A percentile compares a stretch with the other conserved stretches of the same genome.
Evolutionary conservation across 2,113 vertebrate genomes (phyloP).

Genomic region (Gracilinanus agilis): DNA sequence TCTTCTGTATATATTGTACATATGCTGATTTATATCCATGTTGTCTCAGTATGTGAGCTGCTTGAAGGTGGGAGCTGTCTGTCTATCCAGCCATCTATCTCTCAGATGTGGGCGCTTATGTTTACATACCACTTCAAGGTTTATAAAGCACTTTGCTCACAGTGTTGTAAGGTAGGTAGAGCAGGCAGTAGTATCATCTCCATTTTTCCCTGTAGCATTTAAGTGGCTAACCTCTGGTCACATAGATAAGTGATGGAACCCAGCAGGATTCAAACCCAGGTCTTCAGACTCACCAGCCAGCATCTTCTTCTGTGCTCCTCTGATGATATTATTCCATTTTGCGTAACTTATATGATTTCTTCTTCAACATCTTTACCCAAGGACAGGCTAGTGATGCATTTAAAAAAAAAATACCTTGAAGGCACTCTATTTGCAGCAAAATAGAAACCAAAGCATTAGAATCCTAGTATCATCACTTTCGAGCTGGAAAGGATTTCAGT

Average conservation of each 20-base stretch:
- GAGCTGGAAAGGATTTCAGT: not conserved
- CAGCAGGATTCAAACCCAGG: not conserved
- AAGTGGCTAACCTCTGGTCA: not conserved
- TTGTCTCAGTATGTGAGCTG: not conserved
- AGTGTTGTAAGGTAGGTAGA: not conserved
- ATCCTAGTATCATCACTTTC: not conserved
- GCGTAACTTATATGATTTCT: not conserved
- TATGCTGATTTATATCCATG: not conserved
- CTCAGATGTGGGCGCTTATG: too few species aligned
- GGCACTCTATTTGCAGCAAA: not conserved
- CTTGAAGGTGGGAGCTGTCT: not conserved
- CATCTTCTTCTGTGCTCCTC: not conserved
- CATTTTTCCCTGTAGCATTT: not conserved
- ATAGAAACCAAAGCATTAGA: not conserved
- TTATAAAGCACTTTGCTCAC: not conserved
- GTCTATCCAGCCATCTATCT: not conserved
- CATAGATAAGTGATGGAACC: not conserved
- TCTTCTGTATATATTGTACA: not conserved
- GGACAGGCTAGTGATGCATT: not conserved
- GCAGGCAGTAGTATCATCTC: not conserved
- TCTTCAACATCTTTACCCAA: not conserved
- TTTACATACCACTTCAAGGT: not conserved
- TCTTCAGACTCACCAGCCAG: not conserved
- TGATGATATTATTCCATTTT: not conserved
- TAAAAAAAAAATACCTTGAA: too few species aligned